These are phyloP conservation scores for Syrphus vitripennis DNA, from an alignment of 2,888 invertebrate species.

Conservation along the genomic window DNA sequence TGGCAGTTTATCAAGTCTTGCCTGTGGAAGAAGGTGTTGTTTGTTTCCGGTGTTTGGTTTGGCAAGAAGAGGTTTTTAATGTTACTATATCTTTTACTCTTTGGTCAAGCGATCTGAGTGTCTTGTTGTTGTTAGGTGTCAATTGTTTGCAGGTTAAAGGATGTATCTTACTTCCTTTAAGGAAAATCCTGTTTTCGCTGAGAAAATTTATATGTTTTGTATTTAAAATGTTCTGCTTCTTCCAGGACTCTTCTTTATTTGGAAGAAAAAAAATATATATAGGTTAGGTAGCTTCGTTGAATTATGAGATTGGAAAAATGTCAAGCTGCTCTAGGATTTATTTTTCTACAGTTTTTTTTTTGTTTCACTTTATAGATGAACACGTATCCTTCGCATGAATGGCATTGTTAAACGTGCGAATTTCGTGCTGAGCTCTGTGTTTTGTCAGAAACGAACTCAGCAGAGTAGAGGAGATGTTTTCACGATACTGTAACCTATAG, in stretches of 20 bases:
- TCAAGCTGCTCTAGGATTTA: constrained; percentile 32
- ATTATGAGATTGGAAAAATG: constrained; percentile 56
- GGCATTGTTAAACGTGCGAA: constrained; percentile 64
- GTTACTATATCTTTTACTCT: background rate
- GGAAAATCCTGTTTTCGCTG: background rate
- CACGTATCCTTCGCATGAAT: constrained; percentile 56
- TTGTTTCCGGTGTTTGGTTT: constrained; percentile 26
- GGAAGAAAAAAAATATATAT: constrained; percentile 26
- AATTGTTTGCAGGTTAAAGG: background rate
- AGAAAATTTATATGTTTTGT: constrained; percentile 47
- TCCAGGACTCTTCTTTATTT: background rate
- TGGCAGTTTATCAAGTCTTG: constrained; percentile 42
- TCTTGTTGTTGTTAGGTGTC: background rate
- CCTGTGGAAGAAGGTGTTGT: constrained; percentile 38
- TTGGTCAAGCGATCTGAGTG: background rate
- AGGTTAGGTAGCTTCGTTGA: background rate
- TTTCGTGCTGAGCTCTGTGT: constrained; percentile 27
- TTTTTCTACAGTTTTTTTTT: background rate
- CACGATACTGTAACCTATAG: background rate
- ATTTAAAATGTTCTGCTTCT: constrained; percentile 18
- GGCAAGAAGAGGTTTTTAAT: background rate
- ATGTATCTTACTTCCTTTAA: background rate
- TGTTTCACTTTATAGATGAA: constrained; percentile 16
- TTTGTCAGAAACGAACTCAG: constrained; percentile 12
- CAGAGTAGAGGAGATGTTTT: constrained; percentile 4